Conservation (phyloP, 64 coral and sea anemone genomes). For the Porites australiensis region DNA sequence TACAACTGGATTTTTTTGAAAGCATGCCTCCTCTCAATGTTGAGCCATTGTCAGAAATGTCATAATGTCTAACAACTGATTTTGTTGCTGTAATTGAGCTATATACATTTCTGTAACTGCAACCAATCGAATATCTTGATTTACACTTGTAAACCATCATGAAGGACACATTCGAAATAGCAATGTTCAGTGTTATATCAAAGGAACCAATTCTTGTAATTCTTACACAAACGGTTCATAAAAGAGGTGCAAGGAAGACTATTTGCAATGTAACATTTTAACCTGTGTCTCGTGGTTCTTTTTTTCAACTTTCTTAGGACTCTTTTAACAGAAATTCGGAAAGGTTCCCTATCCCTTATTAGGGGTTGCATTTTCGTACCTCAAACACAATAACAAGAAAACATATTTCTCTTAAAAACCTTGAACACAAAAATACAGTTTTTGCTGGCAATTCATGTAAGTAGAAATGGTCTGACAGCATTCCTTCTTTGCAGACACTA, state of each 20-base stretch:
- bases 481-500: too few relatives aligned
- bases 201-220: conserved; percentile 25
- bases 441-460: too few relatives aligned
- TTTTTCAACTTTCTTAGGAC: conserved; percentile 25
- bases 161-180: neutral
- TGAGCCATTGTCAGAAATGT: conserved; percentile 1
- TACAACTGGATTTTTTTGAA: conserved; percentile 1
- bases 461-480: too few relatives aligned
- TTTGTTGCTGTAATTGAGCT: conserved; percentile 4
- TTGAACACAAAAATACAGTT: too few relatives aligned
- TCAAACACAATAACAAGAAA: too few relatives aligned
- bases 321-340: conserved; percentile 21
- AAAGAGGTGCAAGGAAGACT: conserved; percentile 56
- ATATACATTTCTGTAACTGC: conserved; percentile 15
- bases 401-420: too few relatives aligned
- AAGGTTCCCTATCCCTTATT: neutral
- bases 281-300: neutral
- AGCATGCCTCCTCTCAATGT: neutral
- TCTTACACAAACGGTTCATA: conserved; percentile 42
- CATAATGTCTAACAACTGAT: conserved; percentile 7
- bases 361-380: too few relatives aligned
- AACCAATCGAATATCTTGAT: neutral
- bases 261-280: neutral
- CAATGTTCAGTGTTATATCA: conserved; percentile 1
- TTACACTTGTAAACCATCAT: neutral